phyloP scores from a whole-genome alignment of 2,113 vertebrate genomes.

The Chloropsis hardwickii region DNA sequence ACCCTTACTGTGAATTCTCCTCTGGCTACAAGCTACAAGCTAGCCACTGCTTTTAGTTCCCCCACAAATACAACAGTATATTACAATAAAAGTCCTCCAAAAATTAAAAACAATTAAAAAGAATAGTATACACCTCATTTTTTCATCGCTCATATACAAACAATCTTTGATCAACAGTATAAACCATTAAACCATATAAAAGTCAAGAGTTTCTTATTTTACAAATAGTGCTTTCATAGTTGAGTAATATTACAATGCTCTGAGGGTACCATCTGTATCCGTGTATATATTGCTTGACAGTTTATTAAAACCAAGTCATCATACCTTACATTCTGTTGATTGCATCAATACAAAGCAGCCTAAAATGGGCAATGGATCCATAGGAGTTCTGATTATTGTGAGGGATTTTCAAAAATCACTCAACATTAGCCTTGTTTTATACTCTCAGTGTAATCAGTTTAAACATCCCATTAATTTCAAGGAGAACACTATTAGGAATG shows the following conservation, averaged over 20 bases:
- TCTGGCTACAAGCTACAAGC: constrained; percentile 2
- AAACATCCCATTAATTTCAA: background rate
- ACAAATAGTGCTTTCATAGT: constrained; percentile 68
- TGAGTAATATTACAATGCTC: constrained; percentile 53
- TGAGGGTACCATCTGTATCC: background rate
- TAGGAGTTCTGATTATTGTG: constrained; percentile 44
- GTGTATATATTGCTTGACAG: constrained; percentile 5
- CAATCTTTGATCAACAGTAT: constrained; percentile 64
- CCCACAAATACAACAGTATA: constrained; percentile 21
- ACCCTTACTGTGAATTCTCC: background rate
- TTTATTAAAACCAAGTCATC: constrained; percentile 26
- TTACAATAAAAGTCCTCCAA: constrained; percentile 42
- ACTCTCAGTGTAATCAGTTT: background rate
- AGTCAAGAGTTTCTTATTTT: constrained; percentile 60
- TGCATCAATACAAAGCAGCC: constrained; percentile 1
- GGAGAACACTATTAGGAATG: background rate
- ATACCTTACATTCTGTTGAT: background rate
- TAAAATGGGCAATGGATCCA: constrained; percentile 12
- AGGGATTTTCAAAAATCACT: constrained; percentile 48
- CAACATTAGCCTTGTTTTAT: constrained; percentile 5
- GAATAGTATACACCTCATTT: constrained; percentile 65
- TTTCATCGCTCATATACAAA: constrained; percentile 67
- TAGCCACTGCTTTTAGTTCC: constrained; percentile 8
- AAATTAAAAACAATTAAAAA: constrained; percentile 62
- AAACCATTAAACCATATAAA: constrained; percentile 71